These are phyloP conservation scores for Poliocrania exsul DNA, from an alignment of 2,797 vertebrate species.

Conservation along the genomic window DNA sequence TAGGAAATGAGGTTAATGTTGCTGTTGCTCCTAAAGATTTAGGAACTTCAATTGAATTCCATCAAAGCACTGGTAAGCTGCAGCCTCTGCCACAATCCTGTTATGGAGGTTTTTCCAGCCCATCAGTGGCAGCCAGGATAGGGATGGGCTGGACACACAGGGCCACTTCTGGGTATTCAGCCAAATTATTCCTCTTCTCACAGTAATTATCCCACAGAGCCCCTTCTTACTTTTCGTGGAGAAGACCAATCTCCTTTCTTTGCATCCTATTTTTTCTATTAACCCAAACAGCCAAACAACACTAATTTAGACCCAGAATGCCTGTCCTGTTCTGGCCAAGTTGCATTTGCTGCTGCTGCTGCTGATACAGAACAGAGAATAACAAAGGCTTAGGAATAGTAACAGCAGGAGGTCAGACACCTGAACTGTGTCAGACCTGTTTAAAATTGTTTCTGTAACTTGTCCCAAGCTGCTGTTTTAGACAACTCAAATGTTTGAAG, in stretches of 20 bases:
- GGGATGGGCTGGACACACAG: neutral
- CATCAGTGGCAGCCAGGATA: neutral
- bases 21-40: conserved; percentile 55
- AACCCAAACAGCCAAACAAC: neutral
- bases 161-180: neutral
- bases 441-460: neutral
- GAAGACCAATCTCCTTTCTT: neutral
- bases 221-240: neutral
- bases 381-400: neutral
- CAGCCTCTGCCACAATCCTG: neutral
- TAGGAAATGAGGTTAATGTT: conserved; percentile 62
- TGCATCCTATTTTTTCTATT: neutral
- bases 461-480: neutral
- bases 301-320: neutral
- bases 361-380: neutral
- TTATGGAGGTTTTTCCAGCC: neutral
- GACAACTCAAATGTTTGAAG: neutral
- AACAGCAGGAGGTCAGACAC: neutral
- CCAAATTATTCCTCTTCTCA: neutral
- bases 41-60: conserved; percentile 53
- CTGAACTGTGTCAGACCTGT: neutral
- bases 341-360: neutral
- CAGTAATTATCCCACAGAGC: neutral
- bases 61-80: conserved; percentile 51
- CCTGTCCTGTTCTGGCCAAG: neutral